A percentile compares a stretch with the other conserved stretches of the same genome.
These are phyloP conservation scores for Trichechus manatus DNA, from an alignment of 2,113 vertebrate species.

Conservation along the genomic window DNA sequence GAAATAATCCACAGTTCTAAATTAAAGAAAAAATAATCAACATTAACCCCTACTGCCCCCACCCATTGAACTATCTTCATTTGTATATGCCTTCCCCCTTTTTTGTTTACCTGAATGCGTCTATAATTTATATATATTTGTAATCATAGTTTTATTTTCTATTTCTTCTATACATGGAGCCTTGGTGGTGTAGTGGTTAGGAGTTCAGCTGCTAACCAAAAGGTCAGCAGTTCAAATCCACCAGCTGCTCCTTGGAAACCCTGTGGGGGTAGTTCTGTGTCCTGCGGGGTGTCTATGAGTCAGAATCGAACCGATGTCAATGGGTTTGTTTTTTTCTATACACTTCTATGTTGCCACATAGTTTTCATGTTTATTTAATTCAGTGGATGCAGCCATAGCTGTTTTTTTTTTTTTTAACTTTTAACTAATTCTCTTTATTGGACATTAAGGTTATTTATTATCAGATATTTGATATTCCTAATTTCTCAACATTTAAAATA, in stretches of 20 bases:
- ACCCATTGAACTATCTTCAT: neutral
- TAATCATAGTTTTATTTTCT: neutral
- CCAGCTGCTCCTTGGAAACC: too few species aligned
- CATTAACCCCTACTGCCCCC: accelerated
- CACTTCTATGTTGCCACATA: neutral
- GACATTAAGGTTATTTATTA: neutral
- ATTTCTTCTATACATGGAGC: neutral
- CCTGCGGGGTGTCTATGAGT: too few species aligned
- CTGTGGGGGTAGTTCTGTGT: too few species aligned
- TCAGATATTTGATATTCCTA: neutral
- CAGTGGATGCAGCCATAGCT: too few species aligned
- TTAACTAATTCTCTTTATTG: neutral
- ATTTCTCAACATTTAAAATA: neutral
- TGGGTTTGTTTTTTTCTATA: neutral
- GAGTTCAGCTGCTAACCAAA: too few species aligned
- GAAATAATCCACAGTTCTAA: neutral
- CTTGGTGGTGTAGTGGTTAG: too few species aligned
- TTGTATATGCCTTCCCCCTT: neutral
- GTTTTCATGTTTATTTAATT: neutral
- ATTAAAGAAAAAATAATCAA: neutral
- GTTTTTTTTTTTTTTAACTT: neutral
- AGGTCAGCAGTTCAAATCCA: too few species aligned
- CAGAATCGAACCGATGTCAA: too few species aligned
- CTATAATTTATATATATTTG: neutral
- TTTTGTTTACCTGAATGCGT: neutral